phyloP scores from a whole-genome alignment of 2,113 vertebrate species.

The Baryphthengus martii region DNA sequence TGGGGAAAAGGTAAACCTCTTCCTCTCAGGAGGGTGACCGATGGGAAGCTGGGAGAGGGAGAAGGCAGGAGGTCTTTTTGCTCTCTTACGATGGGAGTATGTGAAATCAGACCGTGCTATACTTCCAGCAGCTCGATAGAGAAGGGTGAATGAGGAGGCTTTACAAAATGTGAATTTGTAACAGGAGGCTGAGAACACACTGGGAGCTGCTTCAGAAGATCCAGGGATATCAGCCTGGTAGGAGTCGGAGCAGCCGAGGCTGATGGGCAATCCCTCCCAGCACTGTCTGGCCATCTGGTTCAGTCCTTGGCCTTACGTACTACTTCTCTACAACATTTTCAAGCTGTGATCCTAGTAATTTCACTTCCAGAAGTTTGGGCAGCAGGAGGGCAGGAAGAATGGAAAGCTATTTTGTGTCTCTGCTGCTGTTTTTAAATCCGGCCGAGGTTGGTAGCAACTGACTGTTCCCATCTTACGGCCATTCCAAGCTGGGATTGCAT shows the following conservation, averaged over 20 bases:
- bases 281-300: neutral
- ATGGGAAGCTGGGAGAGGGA: neutral
- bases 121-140: neutral
- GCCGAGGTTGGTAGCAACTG: accelerated
- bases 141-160: neutral
- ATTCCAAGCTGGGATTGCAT: neutral
- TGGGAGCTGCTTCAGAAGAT: neutral
- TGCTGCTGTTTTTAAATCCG: neutral
- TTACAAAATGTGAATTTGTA: neutral
- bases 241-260: neutral
- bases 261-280: neutral
- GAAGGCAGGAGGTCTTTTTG: neutral
- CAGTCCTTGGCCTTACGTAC: neutral
- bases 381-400: neutral
- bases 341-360: neutral
- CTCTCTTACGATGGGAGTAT: neutral
- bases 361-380: neutral
- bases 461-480: neutral
- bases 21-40: neutral
- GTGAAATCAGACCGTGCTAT: neutral
- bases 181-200: neutral
- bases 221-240: neutral
- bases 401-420: neutral
- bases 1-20: neutral
- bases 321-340: neutral